Evolutionary conservation across 2,888 invertebrate genomes (phyloP), one percentile per base, ranked within the genome.

Genomic region (Bhutanitis thaidina): DNA sequence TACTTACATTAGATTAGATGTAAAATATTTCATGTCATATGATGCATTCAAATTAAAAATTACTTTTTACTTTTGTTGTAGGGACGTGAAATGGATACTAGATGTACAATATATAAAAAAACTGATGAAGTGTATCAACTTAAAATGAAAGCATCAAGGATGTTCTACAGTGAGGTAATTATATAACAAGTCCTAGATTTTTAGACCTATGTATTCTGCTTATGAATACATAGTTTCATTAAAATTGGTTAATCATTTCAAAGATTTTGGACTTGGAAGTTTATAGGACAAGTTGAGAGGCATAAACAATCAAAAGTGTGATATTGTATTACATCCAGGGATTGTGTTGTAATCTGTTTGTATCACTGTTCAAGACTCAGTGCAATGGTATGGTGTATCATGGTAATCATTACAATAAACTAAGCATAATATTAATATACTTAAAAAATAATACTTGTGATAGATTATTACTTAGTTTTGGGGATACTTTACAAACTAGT

Each of bases 71-170:
- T 53, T 30, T 43, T 56, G 52, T 70, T 71, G 34, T 69, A 95
- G 93, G 97, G 97, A 10, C 94, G 95, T 67, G 98, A 99, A 85
- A 93, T 95, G 85, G 97, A 98, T 67, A 95, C 98, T 25, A 93
- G 98, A 77, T 98, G 98, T 59, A 98, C 99, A 38, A 96, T 99
- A 74, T 99, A 96, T 88, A 99, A 99, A 90, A 98, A 98, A 91
- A 98, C 98, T 56, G 98, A 99, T 66, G 97, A 98, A 80, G 92
- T 96, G 52, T 99, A 99, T 90, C 97, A 97, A 89, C 91, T 99
- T 59, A 99, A 99, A 90, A 90, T 99, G 85, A 99, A 98, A 88
- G 95, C 98, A 37, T 98, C 99, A 10, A 94, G 99, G 82, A 95
- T 93, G 90, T 95, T 97, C 74, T 95, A 95, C 71, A 94, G 93